A percentile compares a stretch with the other conserved stretches of the same genome.
Evolutionary conservation across 2,888 invertebrate genomes (phyloP).

Genomic region (Brenthis hecate): DNA sequence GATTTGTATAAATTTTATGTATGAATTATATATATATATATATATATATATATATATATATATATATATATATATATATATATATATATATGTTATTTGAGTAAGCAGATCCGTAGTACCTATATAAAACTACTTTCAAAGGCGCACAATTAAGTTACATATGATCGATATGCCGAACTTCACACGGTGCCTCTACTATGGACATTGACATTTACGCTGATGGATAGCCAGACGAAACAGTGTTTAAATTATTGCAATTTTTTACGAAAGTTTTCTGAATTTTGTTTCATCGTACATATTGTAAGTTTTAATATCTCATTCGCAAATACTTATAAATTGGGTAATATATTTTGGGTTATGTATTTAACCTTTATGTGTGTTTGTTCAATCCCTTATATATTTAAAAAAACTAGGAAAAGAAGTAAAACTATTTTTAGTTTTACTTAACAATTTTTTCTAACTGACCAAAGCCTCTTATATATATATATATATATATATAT

Average conservation of each 20-base stretch:
- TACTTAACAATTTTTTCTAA: no score
- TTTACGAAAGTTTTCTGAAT: conserved; percentile 4
- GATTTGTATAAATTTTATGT: conserved; percentile 11
- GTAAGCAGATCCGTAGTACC: conserved; percentile 26
- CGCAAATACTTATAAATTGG: no score
- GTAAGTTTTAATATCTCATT: no score
- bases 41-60: no score
- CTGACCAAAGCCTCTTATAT: no score
- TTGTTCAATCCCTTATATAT: no score
- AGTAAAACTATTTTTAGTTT: no score
- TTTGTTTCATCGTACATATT: not conserved
- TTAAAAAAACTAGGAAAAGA: no score
- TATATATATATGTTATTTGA: not conserved
- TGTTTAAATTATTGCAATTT: conserved; percentile 31
- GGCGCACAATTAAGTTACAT: conserved; percentile 62
- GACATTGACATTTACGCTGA: conserved; percentile 66
- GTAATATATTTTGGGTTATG: no score
- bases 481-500: no score
- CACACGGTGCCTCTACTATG: conserved; percentile 51
- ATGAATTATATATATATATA: not conserved
- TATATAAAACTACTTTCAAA: conserved; percentile 47
- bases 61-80: no score
- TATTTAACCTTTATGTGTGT: no score
- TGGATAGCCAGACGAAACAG: conserved; percentile 58
- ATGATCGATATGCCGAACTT: conserved; percentile 70